Conservation (phyloP, 2,797 vertebrate species). For the Novumbra hubbsi region DNA sequence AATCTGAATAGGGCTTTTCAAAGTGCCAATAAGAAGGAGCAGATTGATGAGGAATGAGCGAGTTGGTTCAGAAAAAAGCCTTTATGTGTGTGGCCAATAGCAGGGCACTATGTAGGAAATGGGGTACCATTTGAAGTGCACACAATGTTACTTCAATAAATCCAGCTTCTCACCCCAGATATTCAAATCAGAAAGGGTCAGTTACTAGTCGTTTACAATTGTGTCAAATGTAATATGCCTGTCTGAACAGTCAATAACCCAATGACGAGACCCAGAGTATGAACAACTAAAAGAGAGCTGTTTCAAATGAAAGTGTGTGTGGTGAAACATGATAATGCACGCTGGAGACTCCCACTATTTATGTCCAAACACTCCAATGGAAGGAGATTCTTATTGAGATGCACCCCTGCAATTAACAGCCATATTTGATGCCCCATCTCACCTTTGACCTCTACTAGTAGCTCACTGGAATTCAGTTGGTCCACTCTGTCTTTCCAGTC, state of each 20-base stretch:
- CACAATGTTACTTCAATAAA: background rate
- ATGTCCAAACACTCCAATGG: background rate
- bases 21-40: conserved; percentile 43
- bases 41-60: conserved; percentile 37
- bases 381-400: background rate
- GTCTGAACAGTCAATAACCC: background rate
- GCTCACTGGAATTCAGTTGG: conserved; percentile 85
- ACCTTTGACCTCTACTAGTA: conserved; percentile 95
- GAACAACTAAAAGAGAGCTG: background rate
- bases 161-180: background rate
- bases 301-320: background rate
- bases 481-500: conserved; percentile 96
- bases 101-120: background rate
- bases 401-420: background rate
- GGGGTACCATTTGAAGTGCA: background rate
- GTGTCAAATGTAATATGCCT: background rate
- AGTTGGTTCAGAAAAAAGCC: conserved; percentile 46
- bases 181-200: background rate
- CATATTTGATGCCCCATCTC: conserved; percentile 28
- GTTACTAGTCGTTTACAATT: background rate
- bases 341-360: too few species aligned
- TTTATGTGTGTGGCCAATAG: background rate
- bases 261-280: background rate
- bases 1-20: conserved; percentile 54
- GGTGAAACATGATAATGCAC: background rate